Percentiles rank a stretch among this genome's conserved stretches.
Evolutionary conservation across 2,113 vertebrate genomes (phyloP).

Genomic region (Psilopsiagon aurifrons): DNA sequence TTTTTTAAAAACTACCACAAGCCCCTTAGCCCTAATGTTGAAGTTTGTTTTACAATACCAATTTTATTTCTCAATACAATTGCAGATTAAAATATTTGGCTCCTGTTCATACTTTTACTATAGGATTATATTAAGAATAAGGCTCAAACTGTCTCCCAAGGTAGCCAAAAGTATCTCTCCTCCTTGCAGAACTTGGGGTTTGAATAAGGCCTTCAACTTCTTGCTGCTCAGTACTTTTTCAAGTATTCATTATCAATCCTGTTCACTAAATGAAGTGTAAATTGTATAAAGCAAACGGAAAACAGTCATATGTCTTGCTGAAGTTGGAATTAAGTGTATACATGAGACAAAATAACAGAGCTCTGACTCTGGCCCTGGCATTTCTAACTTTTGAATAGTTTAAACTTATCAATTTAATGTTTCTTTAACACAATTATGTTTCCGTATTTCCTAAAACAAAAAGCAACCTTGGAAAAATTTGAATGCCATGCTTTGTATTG

Average conservation of each 20-base stretch:
- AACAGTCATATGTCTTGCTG: not conserved
- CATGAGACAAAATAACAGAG: not conserved
- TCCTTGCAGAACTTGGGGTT: not conserved
- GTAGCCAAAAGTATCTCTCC: not conserved
- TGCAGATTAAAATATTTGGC: not conserved
- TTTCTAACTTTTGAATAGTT: not conserved
- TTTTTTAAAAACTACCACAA: not conserved
- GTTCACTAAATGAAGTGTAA: not conserved
- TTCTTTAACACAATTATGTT: not conserved
- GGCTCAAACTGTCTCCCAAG: not conserved
- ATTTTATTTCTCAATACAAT: not conserved
- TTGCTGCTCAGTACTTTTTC: not conserved
- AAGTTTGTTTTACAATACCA: not conserved
- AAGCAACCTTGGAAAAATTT: not conserved
- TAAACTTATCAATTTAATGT: not conserved
- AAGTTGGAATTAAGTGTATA: not conserved
- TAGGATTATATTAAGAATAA: not conserved
- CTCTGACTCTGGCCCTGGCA: not conserved
- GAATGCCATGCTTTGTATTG: not conserved
- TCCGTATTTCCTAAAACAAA: not conserved
- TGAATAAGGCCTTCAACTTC: not conserved
- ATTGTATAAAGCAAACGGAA: not conserved
- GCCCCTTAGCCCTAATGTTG: not conserved
- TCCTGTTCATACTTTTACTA: not conserved
- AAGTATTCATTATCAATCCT: not conserved